Evolutionary conservation across 2,888 invertebrate genomes (phyloP), one percentile per base, ranked within the genome.

Genomic region (Thumatha senex): DNA sequence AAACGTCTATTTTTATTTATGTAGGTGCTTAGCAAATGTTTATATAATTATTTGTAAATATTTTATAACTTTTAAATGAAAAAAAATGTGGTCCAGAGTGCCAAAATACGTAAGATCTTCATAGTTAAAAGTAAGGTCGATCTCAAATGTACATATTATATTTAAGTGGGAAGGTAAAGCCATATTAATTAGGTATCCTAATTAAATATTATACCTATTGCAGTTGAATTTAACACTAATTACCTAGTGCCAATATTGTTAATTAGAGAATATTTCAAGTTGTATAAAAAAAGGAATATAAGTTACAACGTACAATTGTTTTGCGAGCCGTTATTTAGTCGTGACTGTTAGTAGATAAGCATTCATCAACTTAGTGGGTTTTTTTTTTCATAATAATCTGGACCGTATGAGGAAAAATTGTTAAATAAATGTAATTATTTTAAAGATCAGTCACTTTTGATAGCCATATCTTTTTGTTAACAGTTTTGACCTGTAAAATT

Each of bases 31-130:
- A 67, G 61, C 60, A 63, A 70, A 71, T 63, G 63, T 70, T 66
- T 72, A 73, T 74, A 70, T 59, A 33, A 8, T 35, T 41, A 34
- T 43, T 63, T 63, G 61, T 70, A 70, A 61, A 69, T 67, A 38
- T 48, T 60, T 34, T 43, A 14, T 30, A 35, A 63, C 56, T 54
- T 56, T 42, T 46, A 62, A 61, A 56, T 12, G 31, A 24, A 52
- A 48, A 56, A 65, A 74, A 72, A 74, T 84, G 89, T 89, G 90
- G 90, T 86, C 88, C 84, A 76, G 65, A 78, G 90, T 90, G 90
- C 90, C 91, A 91, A 90, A 89, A 83, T 86, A 75, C 80, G 67
- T 84, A 86, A 86, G 86, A 87, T 88, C 86, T 87, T 86, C 82
- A 80, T 78, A 80, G 74, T 56, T 80, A 84, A 76, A 72, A 61